These are phyloP conservation scores for Clivina fossor DNA, from an alignment of 2,888 invertebrate genomes.

Conservation along the genomic window DNA sequence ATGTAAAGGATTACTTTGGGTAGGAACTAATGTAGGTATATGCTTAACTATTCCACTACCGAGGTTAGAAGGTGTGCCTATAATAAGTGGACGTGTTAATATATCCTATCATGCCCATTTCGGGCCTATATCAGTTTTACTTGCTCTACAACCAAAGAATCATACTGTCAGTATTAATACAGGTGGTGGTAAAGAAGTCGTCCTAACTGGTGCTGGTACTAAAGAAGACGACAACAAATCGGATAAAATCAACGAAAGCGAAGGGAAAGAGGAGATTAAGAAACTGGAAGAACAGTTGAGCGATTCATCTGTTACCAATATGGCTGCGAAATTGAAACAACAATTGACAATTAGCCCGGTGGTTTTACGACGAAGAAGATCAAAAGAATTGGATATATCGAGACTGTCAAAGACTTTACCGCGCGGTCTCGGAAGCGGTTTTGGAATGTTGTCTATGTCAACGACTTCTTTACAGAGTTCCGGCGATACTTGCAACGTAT, in stretches of 20 bases:
- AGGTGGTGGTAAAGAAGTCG: too few species aligned
- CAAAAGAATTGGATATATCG: constrained; percentile 60
- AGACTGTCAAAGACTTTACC: constrained; percentile 79
- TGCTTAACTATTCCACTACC: constrained; percentile 86
- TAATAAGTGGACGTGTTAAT: constrained; percentile 87
- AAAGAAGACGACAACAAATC: constrained; percentile 45
- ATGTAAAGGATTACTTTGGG: constrained; percentile 91
- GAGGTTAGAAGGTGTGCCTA: constrained; percentile 85
- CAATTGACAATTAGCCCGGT: constrained; percentile 67
- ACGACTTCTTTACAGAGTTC: constrained; percentile 62
- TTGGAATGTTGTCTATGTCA: constrained; percentile 58
- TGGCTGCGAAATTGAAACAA: constrained; percentile 62
- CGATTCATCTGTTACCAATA: constrained; percentile 57
- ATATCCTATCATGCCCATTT: constrained; percentile 93
- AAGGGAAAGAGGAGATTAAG: constrained; percentile 45
- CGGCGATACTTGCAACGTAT: constrained; percentile 78
- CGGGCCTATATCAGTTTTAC: constrained; percentile 86
- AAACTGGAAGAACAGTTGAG: constrained; percentile 69
- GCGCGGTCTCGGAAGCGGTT: constrained; percentile 67
- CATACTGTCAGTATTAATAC: constrained; percentile 48
- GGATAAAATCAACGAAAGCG: constrained; percentile 40
- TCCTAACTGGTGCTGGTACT: too few species aligned
- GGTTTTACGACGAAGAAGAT: constrained; percentile 60
- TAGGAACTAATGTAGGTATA: constrained; percentile 91
- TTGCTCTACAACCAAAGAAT: constrained; percentile 71